Evolutionary conservation across 2,797 vertebrate species (phyloP).

Genomic region (Microctenopoma steveboyesi): DNA sequence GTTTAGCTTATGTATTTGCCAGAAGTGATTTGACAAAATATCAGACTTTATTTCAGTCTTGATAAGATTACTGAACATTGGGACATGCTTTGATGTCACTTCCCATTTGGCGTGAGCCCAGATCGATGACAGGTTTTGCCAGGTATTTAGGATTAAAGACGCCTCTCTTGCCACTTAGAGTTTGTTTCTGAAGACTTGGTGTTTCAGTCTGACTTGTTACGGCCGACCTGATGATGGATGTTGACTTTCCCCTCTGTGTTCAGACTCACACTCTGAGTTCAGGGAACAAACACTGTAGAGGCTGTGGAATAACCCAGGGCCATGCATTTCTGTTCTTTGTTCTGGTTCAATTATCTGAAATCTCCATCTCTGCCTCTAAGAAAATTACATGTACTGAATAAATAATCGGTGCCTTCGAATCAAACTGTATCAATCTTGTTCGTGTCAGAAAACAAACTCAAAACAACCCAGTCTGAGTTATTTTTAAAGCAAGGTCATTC

Average conservation of each 20-base stretch:
- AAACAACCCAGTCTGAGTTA: slow-evolving; percentile 44
- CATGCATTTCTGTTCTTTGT: slow-evolving; percentile 18
- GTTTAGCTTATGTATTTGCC: too few relatives aligned
- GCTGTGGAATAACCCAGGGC: background rate
- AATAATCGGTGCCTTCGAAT: slow-evolving; percentile 51
- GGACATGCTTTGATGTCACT: background rate
- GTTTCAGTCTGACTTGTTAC: too few relatives aligned
- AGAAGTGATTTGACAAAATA: too few relatives aligned
- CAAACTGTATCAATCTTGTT: slow-evolving; percentile 38
- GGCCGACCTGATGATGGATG: too few relatives aligned
- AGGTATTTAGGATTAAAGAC: background rate
- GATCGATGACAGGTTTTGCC: background rate
- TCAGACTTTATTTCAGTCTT: background rate
- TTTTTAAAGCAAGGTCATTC: slow-evolving; percentile 55
- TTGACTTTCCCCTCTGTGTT: too few relatives aligned
- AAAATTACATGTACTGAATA: slow-evolving; percentile 61
- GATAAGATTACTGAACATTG: background rate
- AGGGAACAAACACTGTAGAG: slow-evolving; percentile 6
- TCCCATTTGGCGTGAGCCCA: background rate
- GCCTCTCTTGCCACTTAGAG: background rate
- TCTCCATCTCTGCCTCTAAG: slow-evolving; percentile 4
- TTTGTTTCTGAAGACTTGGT: too few relatives aligned
- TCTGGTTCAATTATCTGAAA: slow-evolving; percentile 41
- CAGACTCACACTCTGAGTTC: background rate
- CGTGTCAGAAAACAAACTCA: slow-evolving; percentile 58